Evolutionary conservation across 1,140 invertebrate species (phyloP).

Genomic region (Cydia strobilella): DNA sequence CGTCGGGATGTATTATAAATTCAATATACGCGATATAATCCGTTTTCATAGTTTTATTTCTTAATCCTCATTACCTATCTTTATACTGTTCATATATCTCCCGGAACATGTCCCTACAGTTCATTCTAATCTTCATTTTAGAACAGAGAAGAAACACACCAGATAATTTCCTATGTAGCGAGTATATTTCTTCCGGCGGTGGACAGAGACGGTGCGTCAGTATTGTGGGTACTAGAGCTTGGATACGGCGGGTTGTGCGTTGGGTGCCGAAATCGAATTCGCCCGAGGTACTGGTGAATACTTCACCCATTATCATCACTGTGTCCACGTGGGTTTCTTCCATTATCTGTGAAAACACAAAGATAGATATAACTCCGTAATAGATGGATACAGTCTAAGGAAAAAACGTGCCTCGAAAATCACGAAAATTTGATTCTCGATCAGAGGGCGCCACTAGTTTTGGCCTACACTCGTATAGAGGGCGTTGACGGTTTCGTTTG

Average conservation of each 20-base stretch:
- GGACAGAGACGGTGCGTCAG: slow-evolving; percentile 96
- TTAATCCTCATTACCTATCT: too few relatives aligned
- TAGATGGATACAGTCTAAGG: too few relatives aligned
- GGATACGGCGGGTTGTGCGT: slow-evolving; percentile 84
- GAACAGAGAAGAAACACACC: slow-evolving; percentile 97
- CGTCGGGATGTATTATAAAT: too few relatives aligned
- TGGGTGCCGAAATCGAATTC: slow-evolving; percentile 95
- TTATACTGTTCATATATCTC: slow-evolving; percentile 88
- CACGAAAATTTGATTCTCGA: too few relatives aligned
- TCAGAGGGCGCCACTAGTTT: too few relatives aligned
- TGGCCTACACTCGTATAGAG: too few relatives aligned
- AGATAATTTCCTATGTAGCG: slow-evolving; percentile 98
- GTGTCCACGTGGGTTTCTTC: slow-evolving; percentile 96
- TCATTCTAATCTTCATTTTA: slow-evolving; percentile 92
- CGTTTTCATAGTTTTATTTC: too few relatives aligned
- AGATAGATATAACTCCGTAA: too few relatives aligned
- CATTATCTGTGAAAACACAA: slow-evolving; percentile 89
- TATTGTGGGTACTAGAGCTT: slow-evolving; percentile 95
- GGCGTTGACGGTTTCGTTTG: too few relatives aligned
- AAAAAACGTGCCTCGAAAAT: too few relatives aligned
- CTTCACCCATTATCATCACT: slow-evolving; percentile 97
- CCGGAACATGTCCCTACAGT: slow-evolving; percentile 93
- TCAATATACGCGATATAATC: too few relatives aligned
- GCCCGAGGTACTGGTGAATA: slow-evolving; percentile 86
- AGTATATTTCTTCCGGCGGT: slow-evolving; percentile 99